Evolutionary conservation across 2,888 invertebrate species (phyloP), one percentile per base, ranked within the genome.

Genomic region (Eupeodes luniger): DNA sequence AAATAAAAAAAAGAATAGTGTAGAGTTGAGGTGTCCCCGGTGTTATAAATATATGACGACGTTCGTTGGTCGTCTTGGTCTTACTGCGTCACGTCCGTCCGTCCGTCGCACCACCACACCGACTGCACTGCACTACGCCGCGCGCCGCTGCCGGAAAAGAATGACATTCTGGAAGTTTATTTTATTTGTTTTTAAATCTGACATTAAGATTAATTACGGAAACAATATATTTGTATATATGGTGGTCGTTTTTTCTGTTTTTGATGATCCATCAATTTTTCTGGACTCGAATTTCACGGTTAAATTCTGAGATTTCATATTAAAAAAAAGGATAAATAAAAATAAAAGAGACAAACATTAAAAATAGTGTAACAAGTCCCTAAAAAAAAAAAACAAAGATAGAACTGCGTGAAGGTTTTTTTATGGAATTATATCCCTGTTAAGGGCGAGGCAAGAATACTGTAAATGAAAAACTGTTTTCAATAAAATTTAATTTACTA

Each of bases 221-320:
- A 84, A 83, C 84, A 81, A 27, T 19, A 19, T 57, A 34, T 34
- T 59, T 47, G n/a, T 27, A 27, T 27, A 27, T 34, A 27, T 85
- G 85, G 74, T 81, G 85, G 88, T 74, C 88, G 7, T 81, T 40
- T 81, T 27, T 27, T 27, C 27, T 27, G 27, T 27, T 27, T 85
- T 88, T 59, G 81, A 85, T 88, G 88, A 85, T 88, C 81, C 85
- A 81, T 85, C 85, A 81, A 85, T 74, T 40, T 69, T 81, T 69
- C 49, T 49, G 53, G 80, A 88, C 59, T 88, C 88, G 85, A 88
- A 88, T 88, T 88, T 88, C 85, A 88, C 88, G 87, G 87, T 84
- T 87, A 76, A 77, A 77, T 84, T 75, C 27, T 74, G 84, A 66
- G 62, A 75, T 78, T 77, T 74, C 40, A 61, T 34, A 80, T 40